phyloP scores from a whole-genome alignment of 2,888 invertebrate genomes.

The Ophion ventricosus region DNA sequence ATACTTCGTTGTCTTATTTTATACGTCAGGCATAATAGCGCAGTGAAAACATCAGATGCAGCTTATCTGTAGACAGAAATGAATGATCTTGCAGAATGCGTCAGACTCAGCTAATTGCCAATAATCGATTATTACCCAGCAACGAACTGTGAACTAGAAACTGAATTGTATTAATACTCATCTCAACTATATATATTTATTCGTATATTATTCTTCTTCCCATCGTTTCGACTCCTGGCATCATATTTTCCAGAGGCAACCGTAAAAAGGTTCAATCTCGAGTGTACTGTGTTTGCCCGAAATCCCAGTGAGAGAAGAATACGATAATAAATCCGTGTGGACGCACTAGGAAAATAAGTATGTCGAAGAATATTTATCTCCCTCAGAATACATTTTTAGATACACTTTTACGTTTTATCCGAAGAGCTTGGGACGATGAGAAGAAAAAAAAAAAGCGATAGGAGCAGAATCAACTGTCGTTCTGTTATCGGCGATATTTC shows the following conservation, averaged over 20 bases:
- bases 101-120: constrained; percentile 73
- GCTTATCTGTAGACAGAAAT: constrained; percentile 24
- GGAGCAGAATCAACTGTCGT: constrained; percentile 27
- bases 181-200: constrained; percentile 8
- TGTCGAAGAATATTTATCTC: constrained; percentile 6
- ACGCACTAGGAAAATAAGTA: constrained; percentile 11
- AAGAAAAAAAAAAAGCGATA: constrained; percentile 41
- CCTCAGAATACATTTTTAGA: constrained; percentile 3
- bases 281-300: background rate
- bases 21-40: background rate
- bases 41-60: constrained; percentile 15
- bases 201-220: background rate
- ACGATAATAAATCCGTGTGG: constrained; percentile 23
- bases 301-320: constrained; percentile 19
- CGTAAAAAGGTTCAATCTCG: background rate
- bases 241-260: background rate
- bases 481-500: constrained; percentile 48
- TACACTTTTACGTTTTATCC: constrained; percentile 36
- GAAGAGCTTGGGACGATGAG: background rate
- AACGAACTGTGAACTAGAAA: constrained; percentile 51
- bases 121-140: constrained; percentile 71
- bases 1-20: background rate
- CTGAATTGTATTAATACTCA: constrained; percentile 45
- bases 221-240: background rate
- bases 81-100: constrained; percentile 37